Conservation (phyloP, 30 jellyfish, hydroid and myxozoan genomes). For the Pelagia noctiluca region DNA sequence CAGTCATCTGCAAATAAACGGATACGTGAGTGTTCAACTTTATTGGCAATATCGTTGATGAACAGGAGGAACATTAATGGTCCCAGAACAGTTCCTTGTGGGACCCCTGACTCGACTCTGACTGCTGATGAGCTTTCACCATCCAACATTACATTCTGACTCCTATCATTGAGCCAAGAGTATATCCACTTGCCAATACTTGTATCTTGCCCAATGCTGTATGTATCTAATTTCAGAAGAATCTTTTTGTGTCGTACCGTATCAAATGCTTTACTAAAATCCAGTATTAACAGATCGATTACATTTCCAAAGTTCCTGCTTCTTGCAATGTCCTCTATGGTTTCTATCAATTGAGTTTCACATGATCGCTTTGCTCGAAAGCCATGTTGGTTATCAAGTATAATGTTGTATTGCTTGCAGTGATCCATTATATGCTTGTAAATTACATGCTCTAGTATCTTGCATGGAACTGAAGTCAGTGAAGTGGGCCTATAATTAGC, state of each 20-base stretch:
- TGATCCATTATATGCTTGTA: constrained; percentile 24
- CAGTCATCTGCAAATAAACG: constrained; percentile 58
- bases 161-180: constrained; percentile 37
- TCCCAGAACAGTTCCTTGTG: constrained; percentile 64
- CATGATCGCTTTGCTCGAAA: constrained; percentile 51
- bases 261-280: constrained; percentile 24
- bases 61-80: constrained; percentile 43
- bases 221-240: constrained; percentile 5
- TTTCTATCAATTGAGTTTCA: constrained; percentile 42
- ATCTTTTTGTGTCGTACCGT: constrained; percentile 46
- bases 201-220: constrained; percentile 21
- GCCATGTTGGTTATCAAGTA: constrained; percentile 45
- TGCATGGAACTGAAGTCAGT: constrained; percentile 30
- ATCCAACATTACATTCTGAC: constrained; percentile 23
- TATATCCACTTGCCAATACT: constrained; percentile 48
- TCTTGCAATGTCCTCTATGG: constrained; percentile 20
- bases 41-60: constrained; percentile 31
- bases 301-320: background rate
- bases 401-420: constrained; percentile 33
- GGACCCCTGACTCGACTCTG: constrained; percentile 53
- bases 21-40: constrained; percentile 47
- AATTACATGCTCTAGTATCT: constrained; percentile 38
- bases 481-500: constrained; percentile 35
- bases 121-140: constrained; percentile 54
- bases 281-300: constrained; percentile 24